Evolutionary conservation across 2,888 invertebrate genomes (phyloP), one percentile per base, ranked within the genome.

Genomic region (Diaperis boleti): DNA sequence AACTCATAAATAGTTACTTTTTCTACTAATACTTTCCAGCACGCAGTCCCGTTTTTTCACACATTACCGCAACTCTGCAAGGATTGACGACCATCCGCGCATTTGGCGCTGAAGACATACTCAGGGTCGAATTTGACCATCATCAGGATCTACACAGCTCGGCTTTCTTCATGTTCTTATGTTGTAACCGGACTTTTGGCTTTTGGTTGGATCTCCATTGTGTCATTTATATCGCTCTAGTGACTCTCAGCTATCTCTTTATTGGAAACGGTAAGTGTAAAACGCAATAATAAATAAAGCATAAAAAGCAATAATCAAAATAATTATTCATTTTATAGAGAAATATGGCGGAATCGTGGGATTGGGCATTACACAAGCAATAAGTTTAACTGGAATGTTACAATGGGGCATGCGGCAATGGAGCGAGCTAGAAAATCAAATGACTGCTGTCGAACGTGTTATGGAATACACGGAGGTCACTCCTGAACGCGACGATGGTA

Each of bases 401-500:
- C 90, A 91, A 76, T 96, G 95, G 95, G 95, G 94, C 20, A 94
- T 96, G 88, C 69, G 80, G 13, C 81, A 81, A 64, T 79, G 78
- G 71, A 76, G 75, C 7, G 80, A 81, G 69, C 67, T 81, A 31
- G 78, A 79, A 77, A 95, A 93, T 75, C 91, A 89, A 71, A 92
- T 94, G 92, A 94, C 92, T 6, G 90, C 92, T 6, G 96, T 97
- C 0, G 97, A 98, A 81, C 87, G 96, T 80, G 86, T 92, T n/a
- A 71, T 92, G 3, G 94, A 95, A 74, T 96, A 95, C 76, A 87
- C 88, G 0, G 85, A 88, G 26, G 78, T 95, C 1, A 86, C 88
- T 1, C 72, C 87, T 0, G 91, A 91, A 69, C 31, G 35, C 7
- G 67, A 69, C 45, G 52, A 45, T 8, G 39, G 14, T 3, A 22